Evolutionary conservation across 2,888 invertebrate species (phyloP), one percentile per base, ranked within the genome.

Genomic region (Acanthococcus lagerstroemiae): DNA sequence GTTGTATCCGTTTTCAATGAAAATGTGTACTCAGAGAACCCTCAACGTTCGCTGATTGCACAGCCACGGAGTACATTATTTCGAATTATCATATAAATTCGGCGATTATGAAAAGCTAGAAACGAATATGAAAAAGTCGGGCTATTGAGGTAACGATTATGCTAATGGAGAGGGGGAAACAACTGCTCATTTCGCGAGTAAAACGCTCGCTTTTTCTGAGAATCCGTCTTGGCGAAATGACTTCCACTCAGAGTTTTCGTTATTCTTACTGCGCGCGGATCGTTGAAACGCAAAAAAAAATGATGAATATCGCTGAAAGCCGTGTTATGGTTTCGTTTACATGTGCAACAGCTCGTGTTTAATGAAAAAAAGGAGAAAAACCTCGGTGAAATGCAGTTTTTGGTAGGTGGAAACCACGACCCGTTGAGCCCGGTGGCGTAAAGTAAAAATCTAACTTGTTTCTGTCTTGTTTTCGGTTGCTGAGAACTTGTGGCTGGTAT

Each of bases 291-390:
- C 46, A 48, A 58, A 58, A n/a, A n/a, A n/a, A 46, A 48, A 58
- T 58, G 58, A 58, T 26, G 58, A 26, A 45, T 58, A 58, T 58
- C 27, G 58, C 48, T 26, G 12, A 26, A 58, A 58, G 58, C 58
- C 27, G 48, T 45, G 58, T 44, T 58, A 6, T 46, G 27, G 46
- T 25, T 48, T 52, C 61, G 52, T 61, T 61, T 61, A 50, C 52
- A 52, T 37, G 61, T 52, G 61, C 61, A 61, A 61, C 61, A 61
- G 61, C 61, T 61, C 54, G 61, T 61, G 27, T 52, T 52, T 52
- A 61, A 61, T 61, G 61, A 27, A 52, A 24, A 52, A 27, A 52
- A n/a, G 46, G 4, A 45, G 46, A 15, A 45, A 45, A 45, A 15
- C n/a, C n/a, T n/a, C n/a, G n/a, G n/a, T n/a, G n/a, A n/a, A n/a